Base-by-base conservation (phyloP, 2,113 vertebrate species). In the Hippocampus zosterae region DNA sequence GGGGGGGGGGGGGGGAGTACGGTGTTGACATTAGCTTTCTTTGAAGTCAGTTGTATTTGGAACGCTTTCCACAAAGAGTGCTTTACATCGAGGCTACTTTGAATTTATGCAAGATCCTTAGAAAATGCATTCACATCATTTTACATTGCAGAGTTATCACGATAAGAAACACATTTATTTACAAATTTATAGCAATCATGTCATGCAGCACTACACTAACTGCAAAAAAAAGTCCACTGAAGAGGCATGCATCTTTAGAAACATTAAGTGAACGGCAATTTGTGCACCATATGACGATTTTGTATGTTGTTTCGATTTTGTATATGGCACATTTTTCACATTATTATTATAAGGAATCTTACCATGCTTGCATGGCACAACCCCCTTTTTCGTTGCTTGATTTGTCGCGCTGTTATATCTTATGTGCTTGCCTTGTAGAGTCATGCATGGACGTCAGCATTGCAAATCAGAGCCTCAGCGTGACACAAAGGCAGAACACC, bases 361-460 rank as follows among this genome's bases (percentile, higher is more conserved):
- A 56, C 2, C 15, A 16, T 60, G 27, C 2, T 60, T 65, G 19
- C 21, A 66, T 65, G 65, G 48, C 33, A 67, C 53, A 61, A 65
- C 0, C 7, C 9, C 15, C 41, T 56, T 70, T 67, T 50, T 41
- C 62, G 0, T 41, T 65, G 0, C 0, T 18, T 2, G 2, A 65
- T 16, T 72, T 72, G 69, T 50, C 27, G 56, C 50, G 1, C 42
- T 37, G 33, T 37, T 37, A 37, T 37, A 53, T 55, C 19, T 67
- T 16, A 23, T 8, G 10, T 57, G 18, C 33, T 37, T 56, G 27
- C 50, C 27, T 55, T 40, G 4, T 41, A 88, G 87, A 84, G 10
- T 81, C 74, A 1, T 88, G 87, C 68, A 42, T 85, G 53, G 71
- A 86, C 69, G 1, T 41, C 11, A 81, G 4, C 64, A 19, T 63